Conservation (phyloP, 2,888 invertebrate species). For the Leuctra nigra region DNA sequence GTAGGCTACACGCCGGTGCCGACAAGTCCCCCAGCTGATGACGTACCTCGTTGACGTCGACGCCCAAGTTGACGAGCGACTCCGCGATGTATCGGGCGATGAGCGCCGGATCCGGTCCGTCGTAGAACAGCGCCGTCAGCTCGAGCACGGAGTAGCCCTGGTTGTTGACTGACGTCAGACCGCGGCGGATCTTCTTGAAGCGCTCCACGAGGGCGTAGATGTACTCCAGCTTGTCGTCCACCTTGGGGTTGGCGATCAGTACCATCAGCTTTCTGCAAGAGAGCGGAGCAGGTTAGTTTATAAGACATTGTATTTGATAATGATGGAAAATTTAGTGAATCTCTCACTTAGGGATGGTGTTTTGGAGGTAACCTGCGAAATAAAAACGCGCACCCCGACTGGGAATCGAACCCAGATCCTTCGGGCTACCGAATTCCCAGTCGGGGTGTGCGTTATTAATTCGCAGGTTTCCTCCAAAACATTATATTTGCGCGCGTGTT, state of each 20-base stretch:
- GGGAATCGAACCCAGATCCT: too few species aligned
- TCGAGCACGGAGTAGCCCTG: conserved; percentile 1
- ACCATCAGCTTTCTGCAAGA: conserved; percentile 8
- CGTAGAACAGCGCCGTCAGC: background rate
- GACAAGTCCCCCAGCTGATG: too few species aligned
- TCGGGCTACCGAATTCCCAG: too few species aligned
- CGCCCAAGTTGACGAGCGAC: background rate
- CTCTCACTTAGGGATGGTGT: too few species aligned
- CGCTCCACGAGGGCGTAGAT: conserved; percentile 1
- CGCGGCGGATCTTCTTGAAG: background rate
- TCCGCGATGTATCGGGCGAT: conserved; percentile 10
- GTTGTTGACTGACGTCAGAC: conserved; percentile 5
- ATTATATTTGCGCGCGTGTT: too few species aligned
- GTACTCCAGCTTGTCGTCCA: background rate
- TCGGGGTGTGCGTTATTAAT: too few species aligned
- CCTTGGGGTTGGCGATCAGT: background rate
- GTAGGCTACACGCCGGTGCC: too few species aligned
- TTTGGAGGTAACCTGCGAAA: too few species aligned
- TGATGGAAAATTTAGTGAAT: too few species aligned
- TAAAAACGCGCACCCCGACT: too few species aligned
- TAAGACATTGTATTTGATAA: too few species aligned
- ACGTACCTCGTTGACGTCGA: background rate
- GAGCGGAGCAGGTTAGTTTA: background rate
- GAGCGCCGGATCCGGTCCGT: background rate
- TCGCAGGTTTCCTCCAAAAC: too few species aligned